Evolutionary conservation across 2,797 vertebrate genomes (phyloP), one percentile per base, ranked within the genome.

Genomic region (Phylloscopus collybita): DNA sequence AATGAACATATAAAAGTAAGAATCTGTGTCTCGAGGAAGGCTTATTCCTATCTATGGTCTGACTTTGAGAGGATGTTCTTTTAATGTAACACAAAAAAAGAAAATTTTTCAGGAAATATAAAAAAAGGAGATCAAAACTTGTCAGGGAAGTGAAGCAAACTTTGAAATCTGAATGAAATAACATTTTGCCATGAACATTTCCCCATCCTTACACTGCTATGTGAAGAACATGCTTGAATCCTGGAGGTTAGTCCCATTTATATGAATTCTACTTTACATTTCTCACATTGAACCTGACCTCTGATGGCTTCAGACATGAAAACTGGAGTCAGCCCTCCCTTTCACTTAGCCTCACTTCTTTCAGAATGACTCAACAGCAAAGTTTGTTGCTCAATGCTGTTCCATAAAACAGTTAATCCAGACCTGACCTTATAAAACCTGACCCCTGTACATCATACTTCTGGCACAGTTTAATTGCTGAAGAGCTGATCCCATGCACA

Each of bases 381-480:
- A 64, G 49, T 94, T 85, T 20, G 34, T 87, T 92, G 80, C 88
- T 95, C 80, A 81, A 53, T 79, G 32, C 69, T 79, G 45, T 93
- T 92, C 91, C 51, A 38, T 86, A 92, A 89, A 85, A 89, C 89
- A 95, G 73, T 54, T 95, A 93, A 96, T 93, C 86, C 90, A 96
- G 32, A 70, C 15, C 40, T 93, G 82, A 86, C 78, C 75, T 93
- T 84, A n/a, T 23, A 60, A 86, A 94, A 36, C 44, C 40, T 42
- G 65, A 88, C 21, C 60, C 20, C 27, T 73, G 75, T 92, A 61
- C 60, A 40, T 93, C 22, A 45, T 83, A 53, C 54, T 69, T 80
- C 78, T 93, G 74, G 74, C 78, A 93, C 72, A 85, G 54, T 81
- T 84, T 50, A 57, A 38, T 11, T 69, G 45, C 11, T 45, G 79